A percentile compares a stretch with the other conserved stretches of the same genome.
These are phyloP conservation scores for Caenorhabditis panamensis DNA, from an alignment of 2,888 invertebrate genomes.

Conservation along the genomic window DNA sequence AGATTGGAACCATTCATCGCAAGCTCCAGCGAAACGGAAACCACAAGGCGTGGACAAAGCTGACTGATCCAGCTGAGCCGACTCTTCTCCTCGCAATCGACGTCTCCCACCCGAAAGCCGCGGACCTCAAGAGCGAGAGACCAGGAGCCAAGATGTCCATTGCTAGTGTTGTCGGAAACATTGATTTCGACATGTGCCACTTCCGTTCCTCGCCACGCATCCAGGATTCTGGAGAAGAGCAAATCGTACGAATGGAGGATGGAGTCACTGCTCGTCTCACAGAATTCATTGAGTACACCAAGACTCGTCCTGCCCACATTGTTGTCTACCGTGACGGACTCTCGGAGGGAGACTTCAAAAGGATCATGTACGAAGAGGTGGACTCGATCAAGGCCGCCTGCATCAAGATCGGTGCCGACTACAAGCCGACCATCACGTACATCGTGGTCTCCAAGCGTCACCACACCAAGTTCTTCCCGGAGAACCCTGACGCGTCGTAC, in stretches of 20 bases:
- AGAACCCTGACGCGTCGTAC: neutral
- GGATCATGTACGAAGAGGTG: conserved; percentile 56
- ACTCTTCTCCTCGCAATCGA: conserved; percentile 90
- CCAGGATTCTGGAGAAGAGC: conserved; percentile 20
- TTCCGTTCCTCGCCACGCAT: conserved; percentile 56
- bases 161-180: conserved; percentile 75
- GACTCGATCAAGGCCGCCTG: neutral
- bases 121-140: conserved; percentile 83
- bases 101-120: conserved; percentile 92
- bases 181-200: conserved; percentile 74
- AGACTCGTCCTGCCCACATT: conserved; percentile 33
- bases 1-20: conserved; percentile 53
- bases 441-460: conserved; percentile 61
- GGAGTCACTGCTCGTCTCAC: neutral
- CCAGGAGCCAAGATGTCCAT: neutral
- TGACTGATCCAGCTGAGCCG: conserved; percentile 81
- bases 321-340: conserved; percentile 20
- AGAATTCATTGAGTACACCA: conserved; percentile 23
- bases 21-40: conserved; percentile 1
- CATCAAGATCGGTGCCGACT: neutral
- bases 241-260: conserved; percentile 1
- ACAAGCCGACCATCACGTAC: conserved; percentile 55
- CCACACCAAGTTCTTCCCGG: conserved; percentile 58
- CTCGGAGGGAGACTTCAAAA: conserved; percentile 57
- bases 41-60: conserved; percentile 35